Conservation (phyloP, 1,140 invertebrate genomes). For the Drosophila repletoides region DNA sequence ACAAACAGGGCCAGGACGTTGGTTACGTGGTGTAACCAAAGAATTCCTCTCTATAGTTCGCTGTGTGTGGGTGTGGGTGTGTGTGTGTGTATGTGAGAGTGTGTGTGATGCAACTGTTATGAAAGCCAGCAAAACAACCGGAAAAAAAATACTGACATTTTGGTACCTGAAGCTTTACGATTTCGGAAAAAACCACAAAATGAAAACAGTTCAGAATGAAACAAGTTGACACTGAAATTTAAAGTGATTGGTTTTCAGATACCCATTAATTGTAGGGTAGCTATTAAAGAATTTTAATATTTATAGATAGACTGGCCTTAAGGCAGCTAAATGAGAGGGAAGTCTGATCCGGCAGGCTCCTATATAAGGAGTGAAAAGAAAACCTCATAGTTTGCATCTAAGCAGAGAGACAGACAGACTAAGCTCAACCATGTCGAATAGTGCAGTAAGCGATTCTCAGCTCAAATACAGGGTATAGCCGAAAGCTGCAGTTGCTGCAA, state of each 20-base stretch:
- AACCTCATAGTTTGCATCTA: too few relatives aligned
- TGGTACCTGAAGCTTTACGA: slow-evolving; percentile 61
- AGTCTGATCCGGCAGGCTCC: too few relatives aligned
- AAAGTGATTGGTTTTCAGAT: background rate
- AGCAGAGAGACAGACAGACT: too few relatives aligned
- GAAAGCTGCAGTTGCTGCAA: background rate
- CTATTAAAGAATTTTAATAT: too few relatives aligned
- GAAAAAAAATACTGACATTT: slow-evolving; percentile 43
- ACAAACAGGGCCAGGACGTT: slow-evolving; percentile 13
- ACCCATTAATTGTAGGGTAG: background rate
- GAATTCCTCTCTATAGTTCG: slow-evolving; percentile 4
- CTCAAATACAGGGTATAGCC: slow-evolving; percentile 8
- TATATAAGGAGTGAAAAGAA: too few relatives aligned
- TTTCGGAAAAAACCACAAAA: slow-evolving; percentile 45
- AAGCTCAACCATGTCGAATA: too few relatives aligned
- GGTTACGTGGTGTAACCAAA: slow-evolving; percentile 45
- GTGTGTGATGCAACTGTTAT: slow-evolving; percentile 16
- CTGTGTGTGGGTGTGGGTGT: background rate
- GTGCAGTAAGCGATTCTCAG: too few relatives aligned
- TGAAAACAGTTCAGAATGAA: slow-evolving; percentile 31
- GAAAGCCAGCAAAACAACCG: slow-evolving; percentile 30
- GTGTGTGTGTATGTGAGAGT: slow-evolving; percentile 7
- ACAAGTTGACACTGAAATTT: background rate
- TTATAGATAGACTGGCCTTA: too few relatives aligned
- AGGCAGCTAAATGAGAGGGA: too few relatives aligned